phyloP scores from a whole-genome alignment of 1,140 invertebrate genomes.

The Thaumatotibia leucotreta region DNA sequence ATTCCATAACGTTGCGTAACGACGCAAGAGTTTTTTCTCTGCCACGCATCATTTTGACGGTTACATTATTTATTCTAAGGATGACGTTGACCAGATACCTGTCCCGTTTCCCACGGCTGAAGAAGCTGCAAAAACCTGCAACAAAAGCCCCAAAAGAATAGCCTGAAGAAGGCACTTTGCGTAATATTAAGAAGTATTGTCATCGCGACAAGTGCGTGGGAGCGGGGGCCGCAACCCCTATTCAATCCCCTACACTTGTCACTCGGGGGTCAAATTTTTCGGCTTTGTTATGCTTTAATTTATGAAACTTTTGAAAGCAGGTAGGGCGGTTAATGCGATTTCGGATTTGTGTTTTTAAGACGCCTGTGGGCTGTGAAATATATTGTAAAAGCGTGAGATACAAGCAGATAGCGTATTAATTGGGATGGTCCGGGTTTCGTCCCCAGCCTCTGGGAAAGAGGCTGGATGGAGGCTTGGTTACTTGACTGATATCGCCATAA shows the following conservation, averaged over 20 bases:
- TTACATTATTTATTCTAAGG: conserved; percentile 24
- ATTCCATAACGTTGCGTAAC: too few species aligned
- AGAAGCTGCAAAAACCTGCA: conserved; percentile 46
- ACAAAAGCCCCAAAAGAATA: conserved; percentile 37
- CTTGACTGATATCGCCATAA: too few species aligned
- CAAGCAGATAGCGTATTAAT: background rate
- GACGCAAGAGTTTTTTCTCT: background rate
- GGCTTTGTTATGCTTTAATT: conserved; percentile 8
- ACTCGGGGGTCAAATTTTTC: conserved; percentile 5
- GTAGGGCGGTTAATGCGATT: conserved; percentile 7
- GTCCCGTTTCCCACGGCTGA: conserved; percentile 37
- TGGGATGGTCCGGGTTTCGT: background rate
- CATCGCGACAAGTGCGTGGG: conserved; percentile 57
- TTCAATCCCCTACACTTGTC: conserved; percentile 7
- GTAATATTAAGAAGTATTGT: conserved; percentile 46
- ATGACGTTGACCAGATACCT: conserved; percentile 14
- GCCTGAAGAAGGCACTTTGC: conserved; percentile 33
- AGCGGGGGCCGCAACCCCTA: conserved; percentile 29
- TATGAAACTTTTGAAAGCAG: conserved; percentile 3
- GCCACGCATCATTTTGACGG: background rate
- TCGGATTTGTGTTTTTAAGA: background rate
- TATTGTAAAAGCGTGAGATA: background rate
- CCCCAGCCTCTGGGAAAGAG: background rate
- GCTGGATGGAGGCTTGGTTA: background rate
- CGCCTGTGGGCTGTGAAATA: background rate